Percentiles rank a stretch among this genome's conserved stretches.
phyloP scores from a whole-genome alignment of 2,113 vertebrate genomes.

The Albula goreensis region DNA sequence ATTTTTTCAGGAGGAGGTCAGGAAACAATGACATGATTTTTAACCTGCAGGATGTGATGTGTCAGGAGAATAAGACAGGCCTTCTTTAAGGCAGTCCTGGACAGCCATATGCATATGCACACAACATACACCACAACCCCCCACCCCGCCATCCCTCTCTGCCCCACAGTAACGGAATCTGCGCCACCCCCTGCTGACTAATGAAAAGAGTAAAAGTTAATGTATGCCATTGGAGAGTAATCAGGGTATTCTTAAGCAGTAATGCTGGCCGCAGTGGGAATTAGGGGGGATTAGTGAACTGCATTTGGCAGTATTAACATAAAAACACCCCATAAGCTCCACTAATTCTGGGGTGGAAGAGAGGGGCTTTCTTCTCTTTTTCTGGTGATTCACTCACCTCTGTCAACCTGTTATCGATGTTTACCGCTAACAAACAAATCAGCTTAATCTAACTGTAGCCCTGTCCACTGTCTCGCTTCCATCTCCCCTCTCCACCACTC shows the following conservation, averaged over 20 bases:
- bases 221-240: conserved; percentile 46
- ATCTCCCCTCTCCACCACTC: background rate
- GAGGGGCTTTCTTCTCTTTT: conserved; percentile 16
- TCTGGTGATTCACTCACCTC: conserved; percentile 27
- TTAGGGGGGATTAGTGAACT: conserved; percentile 63
- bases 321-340: conserved; percentile 57
- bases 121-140: background rate
- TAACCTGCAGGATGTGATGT: too few species aligned
- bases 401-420: background rate
- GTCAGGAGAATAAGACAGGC: too few species aligned
- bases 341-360: conserved; percentile 57
- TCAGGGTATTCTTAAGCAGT: conserved; percentile 57
- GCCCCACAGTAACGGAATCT: background rate
- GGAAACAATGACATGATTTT: too few species aligned
- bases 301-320: conserved; percentile 63
- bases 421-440: background rate
- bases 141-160: background rate
- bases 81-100: too few species aligned
- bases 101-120: too few species aligned
- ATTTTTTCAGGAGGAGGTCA: too few species aligned
- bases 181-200: conserved; percentile 21
- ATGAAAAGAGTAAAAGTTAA: conserved; percentile 50
- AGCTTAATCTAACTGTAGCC: background rate
- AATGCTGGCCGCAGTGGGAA: conserved; percentile 54
- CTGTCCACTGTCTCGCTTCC: background rate